These are phyloP conservation scores for Tenthredo notha DNA, from an alignment of 2,888 invertebrate genomes.

Conservation along the genomic window DNA sequence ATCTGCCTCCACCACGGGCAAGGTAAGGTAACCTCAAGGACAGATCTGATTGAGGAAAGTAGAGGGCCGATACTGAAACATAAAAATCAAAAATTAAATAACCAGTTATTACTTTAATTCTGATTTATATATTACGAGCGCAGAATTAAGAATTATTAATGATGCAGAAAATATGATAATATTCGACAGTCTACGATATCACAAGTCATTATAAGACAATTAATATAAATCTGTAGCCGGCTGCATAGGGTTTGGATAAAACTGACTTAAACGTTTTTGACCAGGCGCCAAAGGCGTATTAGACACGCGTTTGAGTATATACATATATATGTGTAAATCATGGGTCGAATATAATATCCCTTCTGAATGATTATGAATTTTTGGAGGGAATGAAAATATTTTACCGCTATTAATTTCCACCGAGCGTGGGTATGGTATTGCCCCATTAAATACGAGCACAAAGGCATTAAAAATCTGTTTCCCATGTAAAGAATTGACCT, in stretches of 20 bases:
- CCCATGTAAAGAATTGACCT: neutral
- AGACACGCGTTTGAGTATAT: neutral
- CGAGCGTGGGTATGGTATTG: neutral
- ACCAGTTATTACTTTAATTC: neutral
- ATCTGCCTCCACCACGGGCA: constrained; percentile 58
- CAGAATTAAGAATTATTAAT: neutral
- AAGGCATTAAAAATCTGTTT: neutral
- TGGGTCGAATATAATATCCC: neutral
- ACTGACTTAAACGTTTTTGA: neutral
- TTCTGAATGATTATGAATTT: neutral
- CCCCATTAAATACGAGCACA: neutral
- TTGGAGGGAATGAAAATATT: neutral
- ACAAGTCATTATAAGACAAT: neutral
- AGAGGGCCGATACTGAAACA: constrained; percentile 70
- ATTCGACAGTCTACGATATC: no score
- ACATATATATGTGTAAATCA: neutral
- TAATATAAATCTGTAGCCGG: neutral
- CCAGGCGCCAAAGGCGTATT: neutral
- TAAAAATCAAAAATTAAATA: neutral
- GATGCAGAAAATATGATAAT: neutral
- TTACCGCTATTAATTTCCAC: neutral
- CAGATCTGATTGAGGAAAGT: constrained; percentile 75
- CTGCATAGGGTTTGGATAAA: neutral
- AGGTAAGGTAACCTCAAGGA: constrained; percentile 69
- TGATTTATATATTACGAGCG: neutral